Evolutionary conservation across 2,888 invertebrate species (phyloP), one percentile per base, ranked within the genome.

Genomic region (Agapetus fuscipes): DNA sequence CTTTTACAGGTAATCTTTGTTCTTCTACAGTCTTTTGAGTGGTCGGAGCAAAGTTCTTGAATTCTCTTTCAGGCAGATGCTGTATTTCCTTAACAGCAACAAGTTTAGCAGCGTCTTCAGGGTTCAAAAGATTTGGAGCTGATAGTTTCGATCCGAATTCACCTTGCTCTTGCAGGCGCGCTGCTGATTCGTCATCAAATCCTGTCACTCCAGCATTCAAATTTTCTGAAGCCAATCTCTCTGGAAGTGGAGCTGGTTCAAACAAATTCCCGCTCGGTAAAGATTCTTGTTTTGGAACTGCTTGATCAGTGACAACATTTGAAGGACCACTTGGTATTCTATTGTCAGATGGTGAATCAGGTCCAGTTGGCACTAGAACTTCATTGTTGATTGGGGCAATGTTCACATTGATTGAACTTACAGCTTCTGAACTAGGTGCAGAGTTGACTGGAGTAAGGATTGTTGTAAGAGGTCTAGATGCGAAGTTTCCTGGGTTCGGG

Each of bases 71-170:
- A 3, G 17, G 25, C 12, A 20, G 9, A 16, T 17, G 25, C 10
- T 30, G 14, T 17, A 17, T 33, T 14, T 39, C 11, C 7, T 12
- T 39, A 20, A 7, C 14, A n/a, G 9, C 20, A 2, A 15, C 25
- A 3, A 17, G 5, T 2, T 34, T 12, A 15, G 15, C 34, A 16
- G n/a, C 15, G 13, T 25, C n/a, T 16, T 26, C n/a, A n/a, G n/a
- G n/a, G n/a, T n/a, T n/a, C n/a, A n/a, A n/a, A n/a, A n/a, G n/a
- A n/a, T n/a, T n/a, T 4, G n/a, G 16, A 30, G 17, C 30, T 25
- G 29, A n/a, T 30, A 41, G n/a, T 15, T 41, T 41, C 16, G 37
- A 31, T 13, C 41, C 41, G 30, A 30, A 41, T 2, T 32, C 41
- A 30, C 37, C 35, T 11, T 25, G 20, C 1, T 32, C 20, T 32